Base-by-base conservation (phyloP, 2,888 invertebrate species). In the Pogonocherus hispidulus region DNA sequence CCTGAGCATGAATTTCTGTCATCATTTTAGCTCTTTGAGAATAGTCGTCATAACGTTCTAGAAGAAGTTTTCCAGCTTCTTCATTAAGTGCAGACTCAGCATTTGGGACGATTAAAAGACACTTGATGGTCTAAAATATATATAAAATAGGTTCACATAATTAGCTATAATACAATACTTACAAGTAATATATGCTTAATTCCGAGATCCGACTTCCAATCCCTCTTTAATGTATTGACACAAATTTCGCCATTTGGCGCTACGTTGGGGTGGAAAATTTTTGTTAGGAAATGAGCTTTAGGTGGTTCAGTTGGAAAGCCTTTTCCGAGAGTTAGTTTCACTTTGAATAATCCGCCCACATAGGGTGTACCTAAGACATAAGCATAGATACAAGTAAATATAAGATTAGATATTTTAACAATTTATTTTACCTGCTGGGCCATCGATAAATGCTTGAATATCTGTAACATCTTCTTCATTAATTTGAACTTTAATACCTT, bases 241-340 rank as follows among this genome's bases (percentile, higher is more conserved):
- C 98, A 98, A 82, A 98, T 98, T 87, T 97, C 97, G 69, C 98
- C 98, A 87, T 93, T 95, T 70, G 90, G 87, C 55, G 97, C 93
- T 78, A 98, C 97, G 88, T 98, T 98, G 22, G 98, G 98, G 87
- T 98, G 98, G 88, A 98, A 98, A 83, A 98, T 96, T 89, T 95
- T 96, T 63, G 98, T 98, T 70, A 96, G 88, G 86, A 98, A 98
- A 87, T 89, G 93, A 65, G 94, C 97, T 87, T 97, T 97, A 52
- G 98, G 98, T 76, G 98, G 96, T 78, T 93, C 91, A 79, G 92
- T 89, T 8, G 98, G 98, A 86, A 96, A 98, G 85, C 96, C 96
- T 87, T 96, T 96, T 11, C 95, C 95, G 67, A 98, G 89, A 71
- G 92, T 92, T 77, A 98, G 87, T 85, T 97, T 96, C 72, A 97